Conservation (phyloP, 2,888 invertebrate genomes). For the Rhagonycha lutea region DNA sequence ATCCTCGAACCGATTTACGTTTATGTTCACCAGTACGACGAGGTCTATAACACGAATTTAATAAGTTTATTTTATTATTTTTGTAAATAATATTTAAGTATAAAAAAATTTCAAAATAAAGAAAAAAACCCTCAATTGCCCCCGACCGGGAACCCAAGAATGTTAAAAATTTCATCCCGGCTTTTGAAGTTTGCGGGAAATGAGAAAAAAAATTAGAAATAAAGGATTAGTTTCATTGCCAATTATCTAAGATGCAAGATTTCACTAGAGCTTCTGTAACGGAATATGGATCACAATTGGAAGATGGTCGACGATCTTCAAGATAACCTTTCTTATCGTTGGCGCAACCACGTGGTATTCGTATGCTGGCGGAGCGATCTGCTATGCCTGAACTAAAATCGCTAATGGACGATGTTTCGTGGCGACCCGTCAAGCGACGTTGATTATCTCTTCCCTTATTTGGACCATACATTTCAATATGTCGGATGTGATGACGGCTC, state of each 20-base stretch:
- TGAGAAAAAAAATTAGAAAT: too few species aligned
- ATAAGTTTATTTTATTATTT: too few species aligned
- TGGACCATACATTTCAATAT: slow-evolving; percentile 96
- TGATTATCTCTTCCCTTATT: slow-evolving; percentile 96
- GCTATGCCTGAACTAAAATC: slow-evolving; percentile 96
- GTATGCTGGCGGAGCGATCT: slow-evolving; percentile 90
- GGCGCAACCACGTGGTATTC: slow-evolving; percentile 89
- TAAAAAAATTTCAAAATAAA: too few species aligned
- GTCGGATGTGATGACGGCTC: slow-evolving; percentile 87
- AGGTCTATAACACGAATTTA: slow-evolving; percentile 91
- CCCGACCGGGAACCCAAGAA: too few species aligned
- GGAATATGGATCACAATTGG: slow-evolving; percentile 90
- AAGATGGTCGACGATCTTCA: slow-evolving; percentile 91
- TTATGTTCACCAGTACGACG: slow-evolving; percentile 95
- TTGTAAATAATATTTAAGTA: too few species aligned
- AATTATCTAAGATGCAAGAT: slow-evolving; percentile 74
- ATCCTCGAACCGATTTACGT: slow-evolving; percentile 97
- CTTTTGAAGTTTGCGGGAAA: too few species aligned
- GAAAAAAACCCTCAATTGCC: too few species aligned
- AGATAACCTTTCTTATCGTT: slow-evolving; percentile 94
- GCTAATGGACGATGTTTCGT: slow-evolving; percentile 96
- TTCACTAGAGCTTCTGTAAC: slow-evolving; percentile 85
- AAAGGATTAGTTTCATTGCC: too few species aligned
- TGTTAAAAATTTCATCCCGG: too few species aligned
- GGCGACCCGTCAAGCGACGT: slow-evolving; percentile 89